A percentile compares a stretch with the other conserved stretches of the same genome.
Conservation (phyloP, 2,888 invertebrate genomes). For the Tetropium fuscum region DNA sequence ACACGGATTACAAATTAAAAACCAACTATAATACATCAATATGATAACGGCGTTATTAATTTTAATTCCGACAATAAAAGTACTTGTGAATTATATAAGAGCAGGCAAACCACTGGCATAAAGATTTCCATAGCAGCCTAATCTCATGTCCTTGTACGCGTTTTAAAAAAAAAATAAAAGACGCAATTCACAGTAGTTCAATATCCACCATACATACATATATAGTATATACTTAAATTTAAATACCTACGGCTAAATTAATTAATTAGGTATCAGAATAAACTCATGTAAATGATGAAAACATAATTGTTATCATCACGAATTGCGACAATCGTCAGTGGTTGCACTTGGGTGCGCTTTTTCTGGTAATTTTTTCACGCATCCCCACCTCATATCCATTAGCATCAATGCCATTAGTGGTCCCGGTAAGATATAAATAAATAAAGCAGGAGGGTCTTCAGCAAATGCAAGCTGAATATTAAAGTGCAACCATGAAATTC, state of each 20-base stretch:
- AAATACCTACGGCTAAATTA: slow-evolving; percentile 1
- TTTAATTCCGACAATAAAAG: too few relatives aligned
- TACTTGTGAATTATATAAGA: too few relatives aligned
- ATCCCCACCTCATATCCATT: not conserved
- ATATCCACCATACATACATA: not conserved
- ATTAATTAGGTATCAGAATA: slow-evolving; percentile 5
- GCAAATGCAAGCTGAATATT: not conserved
- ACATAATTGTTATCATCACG: slow-evolving; percentile 5
- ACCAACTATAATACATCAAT: too few relatives aligned
- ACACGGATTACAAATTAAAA: too few relatives aligned
- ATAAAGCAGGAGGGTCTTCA: slow-evolving; percentile 4
- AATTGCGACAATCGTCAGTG: slow-evolving; percentile 17
- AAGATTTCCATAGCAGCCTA: not conserved
- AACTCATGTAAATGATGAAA: not conserved
- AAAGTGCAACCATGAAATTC: slow-evolving; percentile 38
- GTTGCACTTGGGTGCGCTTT: slow-evolving; percentile 14
- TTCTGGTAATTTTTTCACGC: not conserved
- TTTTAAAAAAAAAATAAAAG: not conserved
- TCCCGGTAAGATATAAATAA: slow-evolving; percentile 12
- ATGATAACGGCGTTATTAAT: too few relatives aligned
- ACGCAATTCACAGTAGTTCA: slow-evolving; percentile 10
- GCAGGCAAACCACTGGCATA: not conserved
- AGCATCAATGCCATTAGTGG: too few relatives aligned
- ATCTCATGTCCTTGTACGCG: slow-evolving; percentile 4
- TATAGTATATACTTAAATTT: not conserved